Percentiles rank a stretch among this genome's conserved stretches.
Conservation (phyloP, 1,140 invertebrate genomes). For the Mizuhopecten yessoensis region DNA sequence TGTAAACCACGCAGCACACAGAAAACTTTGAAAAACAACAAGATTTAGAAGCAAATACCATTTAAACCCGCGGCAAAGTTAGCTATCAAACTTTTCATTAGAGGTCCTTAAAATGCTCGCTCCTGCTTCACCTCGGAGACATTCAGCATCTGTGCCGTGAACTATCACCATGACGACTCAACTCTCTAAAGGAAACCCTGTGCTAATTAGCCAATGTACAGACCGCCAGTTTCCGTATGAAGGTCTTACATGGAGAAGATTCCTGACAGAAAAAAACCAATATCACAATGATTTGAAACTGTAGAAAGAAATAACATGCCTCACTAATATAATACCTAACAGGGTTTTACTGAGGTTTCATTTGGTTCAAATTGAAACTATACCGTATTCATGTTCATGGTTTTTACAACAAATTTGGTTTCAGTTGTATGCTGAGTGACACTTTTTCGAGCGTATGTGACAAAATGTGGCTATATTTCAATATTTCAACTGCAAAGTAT, state of each 20-base stretch:
- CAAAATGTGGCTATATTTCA: too few species aligned
- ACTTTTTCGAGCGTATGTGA: too few species aligned
- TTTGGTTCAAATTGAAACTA: not conserved
- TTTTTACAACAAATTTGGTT: too few species aligned
- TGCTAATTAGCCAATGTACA: not conserved
- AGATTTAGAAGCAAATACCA: conserved; percentile 32
- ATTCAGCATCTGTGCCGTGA: conserved; percentile 8
- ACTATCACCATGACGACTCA: not conserved
- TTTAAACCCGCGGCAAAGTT: not conserved
- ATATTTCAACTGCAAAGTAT: too few species aligned
- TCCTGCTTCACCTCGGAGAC: not conserved
- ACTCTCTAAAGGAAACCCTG: not conserved
- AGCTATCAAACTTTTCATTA: not conserved
- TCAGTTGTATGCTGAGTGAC: too few species aligned
- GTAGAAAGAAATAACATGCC: not conserved
- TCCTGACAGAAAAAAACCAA: not conserved
- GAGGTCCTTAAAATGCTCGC: conserved; percentile 23
- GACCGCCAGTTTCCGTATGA: not conserved
- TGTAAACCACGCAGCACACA: not conserved
- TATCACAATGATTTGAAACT: not conserved
- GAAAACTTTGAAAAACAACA: not conserved
- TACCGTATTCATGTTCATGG: not conserved
- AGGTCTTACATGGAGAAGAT: not conserved
- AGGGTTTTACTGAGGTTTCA: not conserved
- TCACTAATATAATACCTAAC: not conserved